Base-by-base conservation (phyloP, 2,113 vertebrate species). In the Chascanopsetta lugubris region DNA sequence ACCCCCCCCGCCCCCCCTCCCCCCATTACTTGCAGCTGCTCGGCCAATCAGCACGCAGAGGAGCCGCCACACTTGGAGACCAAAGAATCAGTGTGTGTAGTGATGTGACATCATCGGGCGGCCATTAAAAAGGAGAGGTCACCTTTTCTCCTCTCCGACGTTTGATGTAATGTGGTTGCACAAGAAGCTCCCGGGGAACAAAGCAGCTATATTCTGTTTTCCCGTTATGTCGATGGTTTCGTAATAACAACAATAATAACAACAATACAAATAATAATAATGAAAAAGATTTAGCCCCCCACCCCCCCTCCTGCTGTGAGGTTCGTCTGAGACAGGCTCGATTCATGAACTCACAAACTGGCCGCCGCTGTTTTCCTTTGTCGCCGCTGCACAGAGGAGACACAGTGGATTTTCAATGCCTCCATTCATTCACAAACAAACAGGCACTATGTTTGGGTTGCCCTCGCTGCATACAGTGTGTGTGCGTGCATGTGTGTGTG, bases 91-190 rank as follows among this genome's bases (percentile, higher is more conserved):
- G n/a, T 87, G 84, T 83, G 77, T 82, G 82, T 80, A 82, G 87
- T 85, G 85, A 90, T 85, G 73, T 92, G 89, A 93, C 91, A 91
- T 92, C 92, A 91, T 83, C 87, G 88, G 88, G 85, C 84, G 84
- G 69, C 88, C 88, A 87, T 86, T 88, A 88, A 89, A 88, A 89
- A 88, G 79, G 86, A 90, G 88, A 90, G 89, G 89, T 87, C 87
- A 88, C 79, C 74, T 84, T 69, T 75, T 65, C 22, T 57, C 55
- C 34, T 49, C 6, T 30, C 15, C 57, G 1, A 51, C 21, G 20
- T 0, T 12, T 38, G 61, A 57, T 69, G 74, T 84, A 80, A 85
- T 53, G 55, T 60, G 58, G 77, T n/a, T 48, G 72, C 66, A 64
- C 77, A 43, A 46, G 54, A 87, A 72, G 54, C 47, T 42, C 51